Evolutionary conservation across 2,888 invertebrate species (phyloP).

Genomic region (Deilephila porcellus): DNA sequence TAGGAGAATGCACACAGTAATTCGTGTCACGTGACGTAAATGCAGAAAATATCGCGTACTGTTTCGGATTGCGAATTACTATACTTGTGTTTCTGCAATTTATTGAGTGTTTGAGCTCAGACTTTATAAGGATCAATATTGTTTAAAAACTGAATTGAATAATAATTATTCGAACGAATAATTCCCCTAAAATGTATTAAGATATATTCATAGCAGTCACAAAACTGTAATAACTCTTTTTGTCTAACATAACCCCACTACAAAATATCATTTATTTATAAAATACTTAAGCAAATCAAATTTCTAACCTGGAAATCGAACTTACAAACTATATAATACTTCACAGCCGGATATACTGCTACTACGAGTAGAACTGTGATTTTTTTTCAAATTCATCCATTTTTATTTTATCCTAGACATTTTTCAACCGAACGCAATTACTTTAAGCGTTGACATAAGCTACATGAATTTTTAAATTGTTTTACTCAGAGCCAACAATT

Average conservation of each 20-base stretch:
- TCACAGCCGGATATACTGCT: background rate
- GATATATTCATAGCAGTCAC: no score
- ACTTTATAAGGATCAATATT: no score
- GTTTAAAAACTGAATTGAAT: no score
- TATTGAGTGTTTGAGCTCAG: no score
- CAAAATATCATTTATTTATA: no score
- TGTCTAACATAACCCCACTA: no score
- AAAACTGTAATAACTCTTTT: no score
- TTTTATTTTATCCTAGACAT: background rate
- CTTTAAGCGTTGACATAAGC: constrained; percentile 12
- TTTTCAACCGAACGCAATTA: constrained; percentile 11
- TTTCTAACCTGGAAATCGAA: no score
- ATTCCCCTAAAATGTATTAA: no score
- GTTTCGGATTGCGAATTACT: background rate
- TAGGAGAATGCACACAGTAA: constrained; percentile 13
- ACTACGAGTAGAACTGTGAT: background rate
- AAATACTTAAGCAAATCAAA: no score
- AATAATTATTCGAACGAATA: no score
- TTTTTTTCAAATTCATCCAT: background rate
- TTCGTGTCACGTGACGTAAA: constrained; percentile 3
- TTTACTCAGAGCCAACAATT: constrained; percentile 13
- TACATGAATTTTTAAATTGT: constrained; percentile 8
- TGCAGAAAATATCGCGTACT: constrained; percentile 10
- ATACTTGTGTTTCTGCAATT: no score
- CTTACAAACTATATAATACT: background rate